A percentile compares a stretch with the other conserved stretches of the same genome.
phyloP scores from a whole-genome alignment of 2,797 vertebrate genomes.

The Myripristis murdjan region DNA sequence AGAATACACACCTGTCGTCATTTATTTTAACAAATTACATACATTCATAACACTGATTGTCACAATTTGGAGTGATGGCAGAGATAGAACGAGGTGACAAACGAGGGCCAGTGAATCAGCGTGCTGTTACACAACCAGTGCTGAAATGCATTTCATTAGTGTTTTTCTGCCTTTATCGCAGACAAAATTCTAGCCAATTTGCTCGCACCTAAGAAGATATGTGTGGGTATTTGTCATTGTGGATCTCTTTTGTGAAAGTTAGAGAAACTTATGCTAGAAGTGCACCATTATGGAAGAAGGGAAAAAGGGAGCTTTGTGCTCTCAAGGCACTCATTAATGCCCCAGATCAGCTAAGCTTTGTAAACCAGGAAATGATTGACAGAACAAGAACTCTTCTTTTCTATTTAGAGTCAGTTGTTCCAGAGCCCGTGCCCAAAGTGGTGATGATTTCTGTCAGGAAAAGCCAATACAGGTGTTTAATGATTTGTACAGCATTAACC shows the following conservation, averaged over 20 bases:
- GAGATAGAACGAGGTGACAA: conserved; percentile 51
- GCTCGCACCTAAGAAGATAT: background rate
- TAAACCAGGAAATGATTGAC: background rate
- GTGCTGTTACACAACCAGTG: conserved; percentile 48
- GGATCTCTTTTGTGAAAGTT: background rate
- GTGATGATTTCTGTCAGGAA: background rate
- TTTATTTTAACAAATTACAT: too few relatives aligned
- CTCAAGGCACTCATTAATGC: background rate
- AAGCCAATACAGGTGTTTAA: background rate
- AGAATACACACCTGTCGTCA: background rate
- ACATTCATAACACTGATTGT: background rate
- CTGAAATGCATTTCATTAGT: conserved; percentile 19
- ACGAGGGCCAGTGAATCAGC: conserved; percentile 54
- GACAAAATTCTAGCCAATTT: conserved; percentile 3
- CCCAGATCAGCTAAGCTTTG: background rate
- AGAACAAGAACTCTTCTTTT: background rate
- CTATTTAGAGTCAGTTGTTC: background rate
- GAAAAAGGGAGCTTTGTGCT: background rate
- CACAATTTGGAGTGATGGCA: conserved; percentile 45
- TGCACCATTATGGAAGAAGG: background rate
- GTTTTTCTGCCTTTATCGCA: conserved; percentile 8
- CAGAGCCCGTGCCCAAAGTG: background rate
- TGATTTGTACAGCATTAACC: background rate
- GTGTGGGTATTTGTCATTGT: background rate
- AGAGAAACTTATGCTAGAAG: background rate